Percentiles rank a stretch among this genome's conserved stretches.
Evolutionary conservation across 2,888 invertebrate species (phyloP).

Genomic region (Panopea generosa): DNA sequence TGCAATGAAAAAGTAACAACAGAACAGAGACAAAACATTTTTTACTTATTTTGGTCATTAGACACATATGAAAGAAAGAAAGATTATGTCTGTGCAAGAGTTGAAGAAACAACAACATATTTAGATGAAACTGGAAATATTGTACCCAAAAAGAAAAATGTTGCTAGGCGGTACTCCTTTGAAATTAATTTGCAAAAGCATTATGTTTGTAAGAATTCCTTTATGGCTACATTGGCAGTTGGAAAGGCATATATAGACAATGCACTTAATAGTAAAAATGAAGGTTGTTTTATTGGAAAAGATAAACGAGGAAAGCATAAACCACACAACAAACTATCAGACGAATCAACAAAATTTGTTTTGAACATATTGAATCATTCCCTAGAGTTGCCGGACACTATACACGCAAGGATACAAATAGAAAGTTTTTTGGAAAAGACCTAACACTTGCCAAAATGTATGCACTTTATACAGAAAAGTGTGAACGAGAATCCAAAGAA

Average conservation of each 20-base stretch:
- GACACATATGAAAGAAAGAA: too few relatives aligned
- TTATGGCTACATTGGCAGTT: too few relatives aligned
- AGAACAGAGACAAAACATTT: too few relatives aligned
- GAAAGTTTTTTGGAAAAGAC: conserved; percentile 23
- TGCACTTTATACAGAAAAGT: conserved; percentile 30
- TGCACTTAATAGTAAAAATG: conserved; percentile 5
- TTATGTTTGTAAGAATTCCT: too few relatives aligned
- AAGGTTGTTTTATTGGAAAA: conserved; percentile 1
- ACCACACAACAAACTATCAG: not conserved
- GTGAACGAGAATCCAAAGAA: not conserved
- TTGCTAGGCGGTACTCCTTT: too few relatives aligned
- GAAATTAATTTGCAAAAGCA: too few relatives aligned
- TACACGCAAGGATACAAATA: conserved; percentile 37
- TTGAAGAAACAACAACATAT: too few relatives aligned
- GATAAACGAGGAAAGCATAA: conserved; percentile 15
- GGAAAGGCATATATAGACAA: not conserved
- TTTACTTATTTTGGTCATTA: too few relatives aligned
- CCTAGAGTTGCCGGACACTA: conserved; percentile 51
- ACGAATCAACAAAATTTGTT: conserved; percentile 16
- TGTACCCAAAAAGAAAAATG: too few relatives aligned
- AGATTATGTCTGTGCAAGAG: too few relatives aligned
- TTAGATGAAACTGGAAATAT: too few relatives aligned
- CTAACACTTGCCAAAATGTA: conserved; percentile 23
- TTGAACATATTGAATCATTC: conserved; percentile 45
- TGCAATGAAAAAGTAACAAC: too few relatives aligned